Conservation (phyloP, 2,888 invertebrate genomes). For the Drosophila eohydei region DNA sequence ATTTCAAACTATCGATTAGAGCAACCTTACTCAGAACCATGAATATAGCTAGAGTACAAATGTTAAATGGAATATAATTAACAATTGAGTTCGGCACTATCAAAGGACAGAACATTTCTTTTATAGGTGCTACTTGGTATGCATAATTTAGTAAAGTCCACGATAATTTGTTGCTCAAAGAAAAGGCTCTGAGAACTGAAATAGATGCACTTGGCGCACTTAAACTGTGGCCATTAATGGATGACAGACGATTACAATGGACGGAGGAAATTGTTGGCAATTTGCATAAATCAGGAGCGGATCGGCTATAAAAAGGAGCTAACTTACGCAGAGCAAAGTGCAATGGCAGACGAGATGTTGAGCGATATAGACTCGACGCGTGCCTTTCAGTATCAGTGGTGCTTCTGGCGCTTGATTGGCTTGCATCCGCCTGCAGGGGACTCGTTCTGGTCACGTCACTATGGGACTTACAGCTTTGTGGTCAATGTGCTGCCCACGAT, state of each 20-base stretch:
- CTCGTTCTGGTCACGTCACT: slow-evolving; percentile 54
- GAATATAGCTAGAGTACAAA: background rate
- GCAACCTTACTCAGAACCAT: too few species aligned
- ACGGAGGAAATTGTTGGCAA: slow-evolving; percentile 47
- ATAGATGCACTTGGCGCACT: background rate
- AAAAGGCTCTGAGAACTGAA: slow-evolving; percentile 4
- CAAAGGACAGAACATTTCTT: background rate
- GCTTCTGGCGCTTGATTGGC: slow-evolving; percentile 72
- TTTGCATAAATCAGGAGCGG: slow-evolving; percentile 54
- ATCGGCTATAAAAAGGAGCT: slow-evolving; percentile 25
- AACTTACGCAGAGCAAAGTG: slow-evolving; percentile 4
- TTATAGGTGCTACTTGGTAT: background rate
- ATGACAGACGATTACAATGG: background rate
- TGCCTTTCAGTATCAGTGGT: slow-evolving; percentile 78
- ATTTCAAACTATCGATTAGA: too few species aligned
- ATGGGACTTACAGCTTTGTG: slow-evolving; percentile 57
- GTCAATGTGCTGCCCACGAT: slow-evolving; percentile 52
- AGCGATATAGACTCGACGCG: slow-evolving; percentile 44
- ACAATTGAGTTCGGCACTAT: background rate
- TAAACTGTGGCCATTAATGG: slow-evolving; percentile 5
- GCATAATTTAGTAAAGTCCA: slow-evolving; percentile 20
- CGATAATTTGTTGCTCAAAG: slow-evolving; percentile 10
- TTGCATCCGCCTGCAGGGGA: slow-evolving; percentile 52
- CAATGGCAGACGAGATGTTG: slow-evolving; percentile 12
- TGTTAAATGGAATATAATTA: background rate